These are phyloP conservation scores for Drosophila niveifrons DNA, from an alignment of 2,888 invertebrate species.

Conservation along the genomic window DNA sequence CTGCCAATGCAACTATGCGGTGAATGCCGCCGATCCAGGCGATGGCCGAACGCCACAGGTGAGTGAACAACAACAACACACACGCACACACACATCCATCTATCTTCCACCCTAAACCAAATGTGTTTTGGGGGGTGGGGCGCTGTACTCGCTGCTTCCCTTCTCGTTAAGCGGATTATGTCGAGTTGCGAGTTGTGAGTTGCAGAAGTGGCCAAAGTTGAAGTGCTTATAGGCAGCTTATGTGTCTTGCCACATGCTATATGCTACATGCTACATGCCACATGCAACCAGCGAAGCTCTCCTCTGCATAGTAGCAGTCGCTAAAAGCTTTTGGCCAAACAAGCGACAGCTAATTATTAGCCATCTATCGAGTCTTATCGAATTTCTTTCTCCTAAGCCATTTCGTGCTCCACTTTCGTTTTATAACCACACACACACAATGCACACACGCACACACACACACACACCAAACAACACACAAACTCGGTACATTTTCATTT, in stretches of 20 bases:
- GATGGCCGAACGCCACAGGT: slow-evolving; percentile 84
- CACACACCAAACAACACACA: neutral
- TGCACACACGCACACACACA: neutral
- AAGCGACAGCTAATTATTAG: slow-evolving; percentile 18
- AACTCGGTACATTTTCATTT: neutral
- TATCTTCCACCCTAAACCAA: too few species aligned
- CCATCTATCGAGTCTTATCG: slow-evolving; percentile 19
- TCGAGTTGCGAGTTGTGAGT: slow-evolving; percentile 25
- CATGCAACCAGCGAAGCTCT: neutral
- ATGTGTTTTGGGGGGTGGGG: too few species aligned
- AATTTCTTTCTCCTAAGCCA: slow-evolving; percentile 20
- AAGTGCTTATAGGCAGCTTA: slow-evolving; percentile 40
- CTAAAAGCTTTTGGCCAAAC: slow-evolving; percentile 10
- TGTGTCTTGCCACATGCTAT: neutral
- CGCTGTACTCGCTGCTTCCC: slow-evolving; percentile 7
- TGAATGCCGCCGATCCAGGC: slow-evolving; percentile 59
- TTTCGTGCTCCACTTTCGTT: slow-evolving; percentile 16
- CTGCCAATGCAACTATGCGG: slow-evolving; percentile 87
- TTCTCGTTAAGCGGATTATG: slow-evolving; percentile 51
- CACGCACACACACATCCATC: too few species aligned
- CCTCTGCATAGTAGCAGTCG: neutral
- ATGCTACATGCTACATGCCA: too few species aligned
- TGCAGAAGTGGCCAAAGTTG: slow-evolving; percentile 51
- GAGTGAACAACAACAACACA: slow-evolving; percentile 60
- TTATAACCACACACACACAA: neutral